Conservation (phyloP, 2,888 invertebrate genomes). For the Drosophila barbarae region DNA sequence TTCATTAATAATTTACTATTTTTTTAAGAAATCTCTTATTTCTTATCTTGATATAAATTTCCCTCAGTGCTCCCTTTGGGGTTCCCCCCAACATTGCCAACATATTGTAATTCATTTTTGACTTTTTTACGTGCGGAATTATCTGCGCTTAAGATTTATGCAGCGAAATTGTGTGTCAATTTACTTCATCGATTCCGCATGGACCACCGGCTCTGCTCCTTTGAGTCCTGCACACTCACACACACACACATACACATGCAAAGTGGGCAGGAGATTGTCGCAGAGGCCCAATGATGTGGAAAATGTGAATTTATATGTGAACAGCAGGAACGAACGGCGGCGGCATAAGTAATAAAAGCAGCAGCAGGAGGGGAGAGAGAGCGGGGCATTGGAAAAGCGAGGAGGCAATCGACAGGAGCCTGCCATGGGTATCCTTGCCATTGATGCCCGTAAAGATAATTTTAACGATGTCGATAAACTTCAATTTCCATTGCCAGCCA, state of each 20-base stretch:
- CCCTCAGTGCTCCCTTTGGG: neutral
- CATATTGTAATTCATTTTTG: conserved; percentile 53
- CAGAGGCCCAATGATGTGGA: conserved; percentile 66
- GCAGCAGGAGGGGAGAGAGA: neutral
- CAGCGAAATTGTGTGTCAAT: conserved; percentile 64
- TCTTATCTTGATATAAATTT: neutral
- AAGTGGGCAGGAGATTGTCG: conserved; percentile 59
- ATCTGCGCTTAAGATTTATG: conserved; percentile 59
- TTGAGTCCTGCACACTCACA: conserved; percentile 16
- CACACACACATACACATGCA: conserved; percentile 53
- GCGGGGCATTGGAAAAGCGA: neutral
- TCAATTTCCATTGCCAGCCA: conserved; percentile 69
- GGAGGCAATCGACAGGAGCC: conserved; percentile 20
- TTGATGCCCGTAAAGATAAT: conserved; percentile 72
- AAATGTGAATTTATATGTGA: conserved; percentile 72
- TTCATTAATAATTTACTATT: no score
- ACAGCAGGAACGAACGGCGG: conserved; percentile 55
- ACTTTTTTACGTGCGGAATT: conserved; percentile 68
- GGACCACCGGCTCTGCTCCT: conserved; percentile 24
- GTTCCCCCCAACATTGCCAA: conserved; percentile 3
- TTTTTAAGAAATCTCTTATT: no score
- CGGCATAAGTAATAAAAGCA: conserved; percentile 66
- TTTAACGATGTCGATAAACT: conserved; percentile 74
- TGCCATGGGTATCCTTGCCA: conserved; percentile 41
- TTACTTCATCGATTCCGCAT: conserved; percentile 45